Base-by-base conservation (phyloP, 2,797 vertebrate genomes). In the Rhabdophis nuchalis region DNA sequence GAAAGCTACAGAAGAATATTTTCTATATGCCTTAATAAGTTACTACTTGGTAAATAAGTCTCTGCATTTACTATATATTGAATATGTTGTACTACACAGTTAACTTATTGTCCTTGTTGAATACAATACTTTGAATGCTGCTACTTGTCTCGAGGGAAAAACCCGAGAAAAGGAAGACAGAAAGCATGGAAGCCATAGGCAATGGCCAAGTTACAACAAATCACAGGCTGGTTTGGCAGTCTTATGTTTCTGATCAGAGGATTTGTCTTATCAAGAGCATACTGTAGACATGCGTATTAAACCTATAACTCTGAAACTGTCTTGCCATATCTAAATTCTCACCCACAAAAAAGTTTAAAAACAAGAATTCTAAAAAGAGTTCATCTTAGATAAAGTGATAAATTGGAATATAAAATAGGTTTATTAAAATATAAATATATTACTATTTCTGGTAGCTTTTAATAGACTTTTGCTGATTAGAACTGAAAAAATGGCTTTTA, bases 251-350 rank as follows among this genome's bases (percentile, higher is more conserved):
- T 32, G 27, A 87, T n/a, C 88, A 54, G 25, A 64, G 6, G 72
- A 89, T 23, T 16, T 86, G 41, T 32, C 46, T 32, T 89, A 61
- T 5, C n/a, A 92, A 92, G 5, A 53, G 4, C 52, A 20, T 23
- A 53, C 20, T 88, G 68, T 29, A 58, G 56, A 46, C 29, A 60
- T 2, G 8, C 46, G 1, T 88, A 58, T 87, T 41, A 41, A 77
- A 82, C 46, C n/a, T 82, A 25, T 14, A 87, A 25, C 41, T 3
- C 36, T 94, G 94, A 94, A 77, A 52, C 92, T 92, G 91, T 96
- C 95, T 94, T 97, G 97, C 95, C 97, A 46, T 82, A 96, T 97
- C 97, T 98, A 98, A 97, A 98, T 96, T 95, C 94, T 95, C 96
- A 97, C 96, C 96, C 96, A 97, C 96, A 97, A 97, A 97, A 95